A percentile compares a stretch with the other conserved stretches of the same genome.
phyloP scores from a whole-genome alignment of 1,140 invertebrate genomes.

The Panulirus ornatus region DNA sequence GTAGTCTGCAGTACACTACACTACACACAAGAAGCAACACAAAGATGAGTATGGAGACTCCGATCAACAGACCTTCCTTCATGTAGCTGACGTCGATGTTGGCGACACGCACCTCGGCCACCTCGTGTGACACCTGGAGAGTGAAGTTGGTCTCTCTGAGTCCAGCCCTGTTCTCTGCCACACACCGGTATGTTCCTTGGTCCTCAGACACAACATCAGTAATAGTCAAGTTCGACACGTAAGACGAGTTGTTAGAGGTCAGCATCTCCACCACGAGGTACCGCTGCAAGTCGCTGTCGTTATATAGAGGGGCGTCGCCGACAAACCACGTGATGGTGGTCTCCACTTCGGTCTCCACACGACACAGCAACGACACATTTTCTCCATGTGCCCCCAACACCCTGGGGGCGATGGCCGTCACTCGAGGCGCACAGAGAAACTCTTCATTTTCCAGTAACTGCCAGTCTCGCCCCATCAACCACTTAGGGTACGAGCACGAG shows the following conservation, averaged over 20 bases:
- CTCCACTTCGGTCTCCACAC: conserved; percentile 84
- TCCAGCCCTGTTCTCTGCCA: conserved; percentile 88
- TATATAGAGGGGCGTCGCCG: conserved; percentile 80
- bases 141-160: conserved; percentile 84
- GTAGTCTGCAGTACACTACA: conserved; percentile 53
- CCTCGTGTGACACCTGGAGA: conserved; percentile 81
- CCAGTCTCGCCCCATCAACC: conserved; percentile 84
- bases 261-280: conserved; percentile 48
- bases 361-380: conserved; percentile 87
- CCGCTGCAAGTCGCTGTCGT: conserved; percentile 78
- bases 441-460: conserved; percentile 87
- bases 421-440: conserved; percentile 86
- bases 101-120: conserved; percentile 65
- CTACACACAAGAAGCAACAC: conserved; percentile 56
- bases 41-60: conserved; percentile 24
- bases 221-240: conserved; percentile 83
- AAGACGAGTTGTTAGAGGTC: conserved; percentile 70
- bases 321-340: conserved; percentile 82
- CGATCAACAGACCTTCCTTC: conserved; percentile 47
- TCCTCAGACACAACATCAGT: conserved; percentile 85
- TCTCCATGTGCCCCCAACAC: conserved; percentile 80
- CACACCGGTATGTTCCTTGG: conserved; percentile 87
- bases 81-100: conserved; percentile 49
- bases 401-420: conserved; percentile 74
- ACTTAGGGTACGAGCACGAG: conserved; percentile 83